Conservation (phyloP, 2,113 vertebrate species). For the Anhinga rufa region DNA sequence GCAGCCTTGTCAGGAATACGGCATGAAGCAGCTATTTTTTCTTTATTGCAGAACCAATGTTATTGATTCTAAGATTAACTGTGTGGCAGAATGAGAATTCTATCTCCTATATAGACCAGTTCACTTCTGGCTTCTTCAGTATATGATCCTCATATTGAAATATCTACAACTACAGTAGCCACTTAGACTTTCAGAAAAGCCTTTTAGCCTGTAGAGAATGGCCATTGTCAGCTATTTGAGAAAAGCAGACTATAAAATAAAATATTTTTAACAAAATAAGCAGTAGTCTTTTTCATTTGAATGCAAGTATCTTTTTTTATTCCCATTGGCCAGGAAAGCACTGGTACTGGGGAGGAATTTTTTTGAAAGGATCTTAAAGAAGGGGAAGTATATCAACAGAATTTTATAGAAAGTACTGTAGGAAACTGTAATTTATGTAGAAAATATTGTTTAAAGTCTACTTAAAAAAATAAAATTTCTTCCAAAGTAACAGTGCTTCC, state of each 20-base stretch:
- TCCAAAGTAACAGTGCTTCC: background rate
- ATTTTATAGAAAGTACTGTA: background rate
- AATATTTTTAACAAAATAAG: background rate
- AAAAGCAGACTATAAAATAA: background rate
- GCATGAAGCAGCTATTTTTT: background rate
- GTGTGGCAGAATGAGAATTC: background rate
- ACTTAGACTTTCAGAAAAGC: background rate
- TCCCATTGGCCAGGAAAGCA: background rate
- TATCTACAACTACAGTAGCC: background rate
- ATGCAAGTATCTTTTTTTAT: background rate
- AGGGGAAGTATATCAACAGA: background rate
- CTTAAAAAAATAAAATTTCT: background rate
- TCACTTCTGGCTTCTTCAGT: background rate
- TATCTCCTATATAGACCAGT: background rate
- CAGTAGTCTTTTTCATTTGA: background rate
- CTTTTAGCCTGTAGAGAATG: background rate
- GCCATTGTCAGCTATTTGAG: background rate
- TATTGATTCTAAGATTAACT: background rate
- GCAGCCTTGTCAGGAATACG: background rate
- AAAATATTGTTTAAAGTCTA: background rate
- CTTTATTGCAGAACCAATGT: background rate
- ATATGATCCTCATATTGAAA: background rate
- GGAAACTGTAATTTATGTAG: background rate
- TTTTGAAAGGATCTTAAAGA: background rate
- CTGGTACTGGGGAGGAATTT: background rate